phyloP scores from a whole-genome alignment of 2,797 vertebrate species.

The Lepus oiostolus region DNA sequence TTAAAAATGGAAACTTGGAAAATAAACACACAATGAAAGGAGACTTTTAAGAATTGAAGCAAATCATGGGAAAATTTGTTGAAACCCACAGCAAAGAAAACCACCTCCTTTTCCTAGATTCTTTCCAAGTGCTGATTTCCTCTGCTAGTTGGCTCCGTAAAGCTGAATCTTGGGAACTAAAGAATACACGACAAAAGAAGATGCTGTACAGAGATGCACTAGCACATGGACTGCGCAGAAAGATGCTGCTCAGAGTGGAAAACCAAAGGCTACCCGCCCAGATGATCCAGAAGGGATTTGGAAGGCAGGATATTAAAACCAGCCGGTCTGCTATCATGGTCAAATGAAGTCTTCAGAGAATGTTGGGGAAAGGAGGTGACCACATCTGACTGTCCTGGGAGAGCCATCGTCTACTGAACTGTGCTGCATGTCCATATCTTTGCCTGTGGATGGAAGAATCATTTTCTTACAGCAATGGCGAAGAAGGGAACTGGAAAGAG shows the following conservation, averaged over 20 bases:
- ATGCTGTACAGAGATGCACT: background rate
- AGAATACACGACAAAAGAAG: background rate
- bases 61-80: background rate
- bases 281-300: background rate
- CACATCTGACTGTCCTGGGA: background rate
- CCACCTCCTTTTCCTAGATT: background rate
- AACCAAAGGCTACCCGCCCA: background rate
- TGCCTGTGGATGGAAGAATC: background rate
- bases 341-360: background rate
- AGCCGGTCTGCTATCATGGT: background rate
- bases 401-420: background rate
- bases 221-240: background rate
- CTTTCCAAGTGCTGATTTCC: background rate
- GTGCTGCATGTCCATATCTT: background rate
- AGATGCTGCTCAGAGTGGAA: background rate
- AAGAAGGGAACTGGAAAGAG: background rate
- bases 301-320: background rate
- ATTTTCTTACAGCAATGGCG: background rate
- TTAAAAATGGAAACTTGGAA: slow-evolving; percentile 43
- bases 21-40: slow-evolving; percentile 16
- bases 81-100: background rate
- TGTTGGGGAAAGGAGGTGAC: background rate
- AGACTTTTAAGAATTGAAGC: slow-evolving; percentile 47
- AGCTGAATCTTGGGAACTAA: slow-evolving; percentile 22
- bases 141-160: background rate